A percentile compares a stretch with the other conserved stretches of the same genome.
phyloP scores from a whole-genome alignment of 2,888 invertebrate genomes.

The Tortricodes alternella region DNA sequence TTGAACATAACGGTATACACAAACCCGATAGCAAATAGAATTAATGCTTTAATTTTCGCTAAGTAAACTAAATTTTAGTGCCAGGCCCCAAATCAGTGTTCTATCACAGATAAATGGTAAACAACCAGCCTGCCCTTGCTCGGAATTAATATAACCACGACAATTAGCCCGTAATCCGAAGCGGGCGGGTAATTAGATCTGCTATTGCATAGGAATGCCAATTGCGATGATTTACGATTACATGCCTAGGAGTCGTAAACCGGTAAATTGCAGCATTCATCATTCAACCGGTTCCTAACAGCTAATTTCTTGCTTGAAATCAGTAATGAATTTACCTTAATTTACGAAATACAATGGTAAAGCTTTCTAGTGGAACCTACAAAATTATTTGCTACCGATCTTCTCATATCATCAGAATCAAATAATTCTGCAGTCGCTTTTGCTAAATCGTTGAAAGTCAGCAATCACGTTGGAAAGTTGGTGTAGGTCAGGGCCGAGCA shows the following conservation, averaged over 20 bases:
- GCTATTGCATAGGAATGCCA: slow-evolving; percentile 21
- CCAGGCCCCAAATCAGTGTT: background rate
- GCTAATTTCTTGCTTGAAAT: slow-evolving; percentile 8
- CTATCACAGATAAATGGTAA: slow-evolving; percentile 4
- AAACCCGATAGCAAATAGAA: too few species aligned
- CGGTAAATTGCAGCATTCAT: slow-evolving; percentile 7
- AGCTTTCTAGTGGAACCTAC: too few species aligned
- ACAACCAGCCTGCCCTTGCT: slow-evolving; percentile 5
- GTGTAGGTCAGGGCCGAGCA: slow-evolving; percentile 11
- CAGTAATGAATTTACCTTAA: background rate
- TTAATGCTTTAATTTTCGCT: too few species aligned
- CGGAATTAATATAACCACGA: slow-evolving; percentile 1
- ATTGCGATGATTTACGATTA: slow-evolving; percentile 19
- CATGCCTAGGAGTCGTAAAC: slow-evolving; percentile 4
- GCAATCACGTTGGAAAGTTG: slow-evolving; percentile 6
- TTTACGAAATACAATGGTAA: too few species aligned
- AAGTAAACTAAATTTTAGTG: background rate
- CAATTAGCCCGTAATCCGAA: slow-evolving; percentile 17
- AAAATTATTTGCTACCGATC: too few species aligned
- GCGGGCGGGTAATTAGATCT: slow-evolving; percentile 18
- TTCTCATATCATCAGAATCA: background rate
- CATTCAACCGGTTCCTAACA: slow-evolving; percentile 17
- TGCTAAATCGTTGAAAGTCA: slow-evolving; percentile 6
- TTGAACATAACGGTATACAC: too few species aligned
- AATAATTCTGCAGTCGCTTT: background rate